Conservation (phyloP, 53 echinoderm and acorn worm species). For the Mesocentrotus franciscanus region DNA sequence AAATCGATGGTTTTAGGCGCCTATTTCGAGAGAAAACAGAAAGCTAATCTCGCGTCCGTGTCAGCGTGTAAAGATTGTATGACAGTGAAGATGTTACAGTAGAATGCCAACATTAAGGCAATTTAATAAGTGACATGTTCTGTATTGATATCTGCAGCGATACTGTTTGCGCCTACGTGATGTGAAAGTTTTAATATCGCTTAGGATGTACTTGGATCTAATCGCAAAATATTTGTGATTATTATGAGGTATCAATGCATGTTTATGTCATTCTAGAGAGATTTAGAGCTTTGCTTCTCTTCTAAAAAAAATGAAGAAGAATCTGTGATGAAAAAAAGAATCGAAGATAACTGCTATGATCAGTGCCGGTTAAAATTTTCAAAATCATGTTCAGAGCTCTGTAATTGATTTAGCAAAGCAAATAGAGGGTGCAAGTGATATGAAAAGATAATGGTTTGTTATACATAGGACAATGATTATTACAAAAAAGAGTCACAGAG, state of each 20-base stretch:
- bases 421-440: background rate
- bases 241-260: background rate
- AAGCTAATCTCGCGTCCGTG: conserved; percentile 58
- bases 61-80: conserved; percentile 22
- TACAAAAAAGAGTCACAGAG: background rate
- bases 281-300: background rate
- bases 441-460: background rate
- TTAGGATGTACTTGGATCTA: background rate
- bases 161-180: conserved; percentile 23
- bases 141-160: conserved; percentile 36
- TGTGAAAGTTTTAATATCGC: conserved; percentile 6
- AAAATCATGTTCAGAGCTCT: background rate
- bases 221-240: conserved; percentile 31
- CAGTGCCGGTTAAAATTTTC: background rate
- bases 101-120: conserved; percentile 38
- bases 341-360: background rate
- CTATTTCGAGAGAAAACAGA: conserved; percentile 65
- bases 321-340: background rate
- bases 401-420: background rate
- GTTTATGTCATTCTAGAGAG: background rate
- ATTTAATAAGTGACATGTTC: conserved; percentile 54
- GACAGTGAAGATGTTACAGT: conserved; percentile 24
- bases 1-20: conserved; percentile 69
- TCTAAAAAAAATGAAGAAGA: background rate
- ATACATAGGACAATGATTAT: background rate